Evolutionary conservation across 2,888 invertebrate species (phyloP).

Genomic region (Entomobrya proxima): DNA sequence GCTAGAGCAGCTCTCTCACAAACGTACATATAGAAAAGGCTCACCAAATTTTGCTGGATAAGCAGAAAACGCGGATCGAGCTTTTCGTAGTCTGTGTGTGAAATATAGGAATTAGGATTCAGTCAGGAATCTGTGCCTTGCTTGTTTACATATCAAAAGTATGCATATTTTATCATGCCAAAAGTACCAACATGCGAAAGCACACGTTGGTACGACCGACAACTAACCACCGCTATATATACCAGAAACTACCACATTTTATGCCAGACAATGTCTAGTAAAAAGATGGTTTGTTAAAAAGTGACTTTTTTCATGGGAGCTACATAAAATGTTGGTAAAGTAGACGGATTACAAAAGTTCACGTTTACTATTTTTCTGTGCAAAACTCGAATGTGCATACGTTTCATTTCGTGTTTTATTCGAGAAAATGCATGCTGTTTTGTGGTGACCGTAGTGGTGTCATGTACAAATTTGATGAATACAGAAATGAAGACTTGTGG

Average conservation of each 20-base stretch:
- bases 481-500: background rate
- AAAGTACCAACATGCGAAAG: constrained; percentile 11
- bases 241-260: background rate
- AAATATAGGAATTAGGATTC: background rate
- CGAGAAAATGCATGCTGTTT: background rate
- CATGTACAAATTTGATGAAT: background rate
- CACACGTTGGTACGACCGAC: background rate
- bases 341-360: background rate
- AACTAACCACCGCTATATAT: background rate
- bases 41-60: background rate
- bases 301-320: background rate
- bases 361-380: background rate
- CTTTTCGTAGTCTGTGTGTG: background rate
- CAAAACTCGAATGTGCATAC: background rate
- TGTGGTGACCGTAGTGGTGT: too few relatives aligned
- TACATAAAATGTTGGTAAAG: background rate
- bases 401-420: background rate
- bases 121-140: constrained; percentile 32
- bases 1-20: background rate
- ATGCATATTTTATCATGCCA: constrained; percentile 29
- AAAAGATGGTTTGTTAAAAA: background rate
- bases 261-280: background rate
- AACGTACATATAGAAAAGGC: too few relatives aligned
- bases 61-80: background rate
- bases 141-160: constrained; percentile 40